Conservation (phyloP, 2,888 invertebrate species). For the Tetramorium bicarinatum region DNA sequence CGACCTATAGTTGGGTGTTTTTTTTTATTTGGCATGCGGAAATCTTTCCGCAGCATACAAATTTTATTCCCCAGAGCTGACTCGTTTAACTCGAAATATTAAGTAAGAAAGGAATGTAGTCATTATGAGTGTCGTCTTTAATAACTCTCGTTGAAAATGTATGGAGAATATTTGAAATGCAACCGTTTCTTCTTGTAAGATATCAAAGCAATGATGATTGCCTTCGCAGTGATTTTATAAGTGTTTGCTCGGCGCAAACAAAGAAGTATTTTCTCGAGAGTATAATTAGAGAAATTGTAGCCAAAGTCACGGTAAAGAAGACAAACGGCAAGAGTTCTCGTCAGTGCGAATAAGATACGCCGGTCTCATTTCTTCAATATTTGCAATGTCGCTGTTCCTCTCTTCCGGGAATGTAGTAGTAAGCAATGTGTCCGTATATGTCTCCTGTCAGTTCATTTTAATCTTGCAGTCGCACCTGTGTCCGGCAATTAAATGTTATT, state of each 20-base stretch:
- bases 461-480: constrained; percentile 45
- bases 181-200: not conserved
- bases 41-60: not conserved
- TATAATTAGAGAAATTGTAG: constrained; percentile 67
- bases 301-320: constrained; percentile 55
- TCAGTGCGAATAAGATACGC: constrained; percentile 38
- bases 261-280: constrained; percentile 35
- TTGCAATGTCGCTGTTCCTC: constrained; percentile 14
- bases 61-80: not conserved
- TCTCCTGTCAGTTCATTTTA: constrained; percentile 51
- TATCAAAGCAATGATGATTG: not conserved
- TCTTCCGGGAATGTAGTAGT: constrained; percentile 14
- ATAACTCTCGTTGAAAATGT: not conserved
- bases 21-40: not conserved
- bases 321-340: constrained; percentile 40
- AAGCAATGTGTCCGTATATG: constrained; percentile 21
- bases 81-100: not conserved
- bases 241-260: constrained; percentile 34
- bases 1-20: not conserved
- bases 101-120: not conserved
- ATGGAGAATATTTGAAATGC: not conserved
- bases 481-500: constrained; percentile 49
- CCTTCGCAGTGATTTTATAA: constrained; percentile 25
- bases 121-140: not conserved
- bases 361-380: constrained; percentile 50